Evolutionary conservation across 2,113 vertebrate genomes (phyloP), one percentile per base, ranked within the genome.

Genomic region (Motacilla alba): DNA sequence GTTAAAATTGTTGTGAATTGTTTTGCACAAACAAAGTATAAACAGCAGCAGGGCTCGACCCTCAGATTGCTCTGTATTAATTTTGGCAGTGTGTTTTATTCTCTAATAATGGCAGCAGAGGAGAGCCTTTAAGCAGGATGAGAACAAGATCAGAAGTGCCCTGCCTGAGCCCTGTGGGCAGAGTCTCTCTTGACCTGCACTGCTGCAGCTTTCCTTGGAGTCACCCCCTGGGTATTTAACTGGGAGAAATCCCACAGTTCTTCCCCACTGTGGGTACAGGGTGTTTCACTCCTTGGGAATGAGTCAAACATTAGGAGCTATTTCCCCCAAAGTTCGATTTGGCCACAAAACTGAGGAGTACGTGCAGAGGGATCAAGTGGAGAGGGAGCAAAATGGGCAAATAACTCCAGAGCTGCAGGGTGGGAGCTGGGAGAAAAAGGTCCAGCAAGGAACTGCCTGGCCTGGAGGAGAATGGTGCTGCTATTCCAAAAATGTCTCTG

Each of bases 401-500:
- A 31, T 20, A 37, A 15, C 18, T 50, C 15, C 49, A 18, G 60
- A 78, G 60, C 46, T 62, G 59, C 66, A n/a, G 49, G 44, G 37
- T 64, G 47, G 75, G 75, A 85, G 22, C 7, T 22, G 58, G 7
- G 2, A 50, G 64, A 19, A 33, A 8, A 7, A 30, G 8, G 11
- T 2, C 13, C 78, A 66, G 81, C 58, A 35, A 52, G 63, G 37
- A 83, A 19, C 64, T 92, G 73, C 81, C 67, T 69, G 81, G 77
- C 50, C 74, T 33, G 64, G 47, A 47, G 85, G 28, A 75, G 56
- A 82, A 82, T 33, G 3, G 2, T 9, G n/a, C 60, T 46, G 83
- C 79, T 68, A 70, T 81, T 80, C 88, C 43, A 83, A 81, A 96
- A 90, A 69, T 89, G 41, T 27, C 80, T 52, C 79, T 75, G 76